These are phyloP conservation scores for Sebastes miniatus DNA, from an alignment of 2,797 vertebrate genomes.

Conservation along the genomic window DNA sequence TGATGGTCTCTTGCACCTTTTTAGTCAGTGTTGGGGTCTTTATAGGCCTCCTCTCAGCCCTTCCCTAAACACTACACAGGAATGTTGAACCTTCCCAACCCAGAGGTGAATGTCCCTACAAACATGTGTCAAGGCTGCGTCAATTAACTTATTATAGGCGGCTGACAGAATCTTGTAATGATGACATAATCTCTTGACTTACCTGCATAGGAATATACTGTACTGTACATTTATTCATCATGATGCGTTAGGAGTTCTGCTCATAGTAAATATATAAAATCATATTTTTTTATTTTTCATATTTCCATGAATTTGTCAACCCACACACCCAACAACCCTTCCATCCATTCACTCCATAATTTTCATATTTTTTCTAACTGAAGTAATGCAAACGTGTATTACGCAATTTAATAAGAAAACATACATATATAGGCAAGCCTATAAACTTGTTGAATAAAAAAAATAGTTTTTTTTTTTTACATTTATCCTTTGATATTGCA, in stretches of 20 bases:
- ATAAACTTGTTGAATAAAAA: not conserved
- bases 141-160: slow-evolving; percentile 63
- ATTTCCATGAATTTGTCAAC: not conserved
- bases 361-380: not conserved
- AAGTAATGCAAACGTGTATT: not conserved
- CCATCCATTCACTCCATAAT: not conserved
- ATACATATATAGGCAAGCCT: not conserved
- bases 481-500: too few relatives aligned
- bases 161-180: slow-evolving; percentile 21
- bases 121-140: slow-evolving; percentile 73
- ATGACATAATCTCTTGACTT: not conserved
- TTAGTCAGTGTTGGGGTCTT: slow-evolving; percentile 30
- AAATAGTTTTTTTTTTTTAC: too few relatives aligned
- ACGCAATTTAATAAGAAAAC: not conserved
- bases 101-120: slow-evolving; percentile 53
- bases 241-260: not conserved
- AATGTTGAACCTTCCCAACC: slow-evolving; percentile 79
- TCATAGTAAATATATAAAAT: too few relatives aligned
- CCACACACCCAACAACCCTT: not conserved
- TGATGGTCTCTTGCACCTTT: slow-evolving; percentile 1
- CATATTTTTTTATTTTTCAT: not conserved
- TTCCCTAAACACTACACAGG: slow-evolving; percentile 56
- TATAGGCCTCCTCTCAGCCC: slow-evolving; percentile 66
- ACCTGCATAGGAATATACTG: not conserved
- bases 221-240: not conserved